These are phyloP conservation scores for Apodemus speciosus DNA, from an alignment of 2,113 vertebrate species.

Conservation along the genomic window DNA sequence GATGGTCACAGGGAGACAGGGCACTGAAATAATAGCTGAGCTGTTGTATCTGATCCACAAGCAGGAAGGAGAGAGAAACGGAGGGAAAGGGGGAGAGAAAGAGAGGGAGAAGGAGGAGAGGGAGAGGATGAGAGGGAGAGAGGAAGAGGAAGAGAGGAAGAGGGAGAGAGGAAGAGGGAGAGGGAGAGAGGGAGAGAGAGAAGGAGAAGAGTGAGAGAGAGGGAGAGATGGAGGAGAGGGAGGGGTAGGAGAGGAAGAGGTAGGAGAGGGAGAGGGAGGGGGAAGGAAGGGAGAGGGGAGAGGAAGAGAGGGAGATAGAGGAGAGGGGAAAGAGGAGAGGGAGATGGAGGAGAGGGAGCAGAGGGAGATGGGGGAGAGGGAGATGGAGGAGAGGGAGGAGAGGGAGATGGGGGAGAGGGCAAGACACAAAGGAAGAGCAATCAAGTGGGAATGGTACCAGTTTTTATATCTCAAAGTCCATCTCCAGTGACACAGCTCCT, in stretches of 20 bases:
- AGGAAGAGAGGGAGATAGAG: no score
- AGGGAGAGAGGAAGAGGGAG: rapidly evolving
- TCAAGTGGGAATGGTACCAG: not conserved
- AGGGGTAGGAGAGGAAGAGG: not conserved
- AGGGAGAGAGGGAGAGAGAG: no score
- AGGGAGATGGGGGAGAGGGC: no score
- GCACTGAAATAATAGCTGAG: not conserved
- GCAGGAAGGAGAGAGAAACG: not conserved
- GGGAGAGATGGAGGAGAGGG: no score
- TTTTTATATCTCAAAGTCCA: not conserved
- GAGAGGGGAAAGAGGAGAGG: no score
- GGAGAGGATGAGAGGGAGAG: not conserved
- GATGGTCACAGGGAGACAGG: not conserved
- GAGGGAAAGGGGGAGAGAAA: not conserved
- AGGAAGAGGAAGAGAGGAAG: not conserved
- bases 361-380: no score
- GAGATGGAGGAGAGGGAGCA: no score
- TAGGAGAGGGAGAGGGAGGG: no score
- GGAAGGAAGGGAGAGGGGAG: no score
- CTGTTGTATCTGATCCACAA: not conserved
- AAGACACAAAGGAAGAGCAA: not conserved
- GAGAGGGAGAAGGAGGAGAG: no score
- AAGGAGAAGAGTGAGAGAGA: no score
- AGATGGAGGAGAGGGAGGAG: no score
- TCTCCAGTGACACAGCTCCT: not conserved